These are phyloP conservation scores for Brachirus orientalis DNA, from an alignment of 2,113 vertebrate genomes.

Conservation along the genomic window DNA sequence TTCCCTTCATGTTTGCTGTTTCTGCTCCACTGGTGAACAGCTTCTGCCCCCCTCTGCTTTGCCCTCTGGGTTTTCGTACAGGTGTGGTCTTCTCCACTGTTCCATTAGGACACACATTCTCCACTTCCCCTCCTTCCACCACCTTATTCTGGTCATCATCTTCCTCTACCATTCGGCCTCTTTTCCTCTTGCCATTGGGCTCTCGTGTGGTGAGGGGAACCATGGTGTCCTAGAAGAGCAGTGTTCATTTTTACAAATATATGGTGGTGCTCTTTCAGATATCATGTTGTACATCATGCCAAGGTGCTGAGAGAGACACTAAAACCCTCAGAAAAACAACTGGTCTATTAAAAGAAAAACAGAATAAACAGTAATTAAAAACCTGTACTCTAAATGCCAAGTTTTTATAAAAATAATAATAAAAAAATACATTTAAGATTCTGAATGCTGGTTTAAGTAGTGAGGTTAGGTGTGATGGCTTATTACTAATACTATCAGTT, in stretches of 20 bases:
- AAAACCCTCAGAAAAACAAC: neutral
- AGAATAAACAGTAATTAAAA: no score
- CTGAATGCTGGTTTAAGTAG: no score
- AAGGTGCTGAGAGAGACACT: neutral
- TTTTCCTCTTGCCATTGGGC: constrained; percentile 74
- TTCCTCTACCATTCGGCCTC: constrained; percentile 24
- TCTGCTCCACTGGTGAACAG: constrained; percentile 53
- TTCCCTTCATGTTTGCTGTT: constrained; percentile 19
- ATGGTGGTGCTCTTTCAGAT: neutral
- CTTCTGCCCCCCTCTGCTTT: constrained; percentile 56
- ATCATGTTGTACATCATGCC: no score
- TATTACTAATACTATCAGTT: neutral
- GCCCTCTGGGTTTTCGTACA: constrained; percentile 60
- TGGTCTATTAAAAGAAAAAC: neutral
- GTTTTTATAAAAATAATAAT: no score
- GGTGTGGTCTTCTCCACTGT: constrained; percentile 60
- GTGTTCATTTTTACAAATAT: neutral
- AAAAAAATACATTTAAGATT: no score
- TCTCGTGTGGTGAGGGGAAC: constrained; percentile 39
- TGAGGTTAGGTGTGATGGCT: no score
- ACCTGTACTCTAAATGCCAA: no score
- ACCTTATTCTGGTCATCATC: constrained; percentile 12
- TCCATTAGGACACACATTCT: constrained; percentile 72
- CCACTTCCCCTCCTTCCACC: constrained; percentile 37
- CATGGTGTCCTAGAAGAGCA: constrained; percentile 42